These are phyloP conservation scores for Heloderma charlesbogerti DNA, from an alignment of 2,113 vertebrate genomes.

Conservation along the genomic window DNA sequence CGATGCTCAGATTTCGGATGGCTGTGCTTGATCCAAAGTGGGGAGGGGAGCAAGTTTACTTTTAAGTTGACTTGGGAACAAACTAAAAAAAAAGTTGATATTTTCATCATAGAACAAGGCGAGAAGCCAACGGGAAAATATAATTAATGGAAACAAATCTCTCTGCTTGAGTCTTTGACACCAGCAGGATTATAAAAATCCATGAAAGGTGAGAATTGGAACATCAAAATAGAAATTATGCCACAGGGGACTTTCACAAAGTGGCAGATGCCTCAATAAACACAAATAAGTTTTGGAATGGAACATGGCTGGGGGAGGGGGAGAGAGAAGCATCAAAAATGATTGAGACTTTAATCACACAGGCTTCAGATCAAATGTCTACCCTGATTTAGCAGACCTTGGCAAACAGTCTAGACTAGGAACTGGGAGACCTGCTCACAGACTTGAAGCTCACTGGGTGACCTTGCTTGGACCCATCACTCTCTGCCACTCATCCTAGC, in stretches of 20 bases:
- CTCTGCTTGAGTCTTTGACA: constrained; percentile 21
- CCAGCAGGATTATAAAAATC: constrained; percentile 41
- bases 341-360: background rate
- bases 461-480: background rate
- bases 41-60: no score
- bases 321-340: constrained; percentile 14
- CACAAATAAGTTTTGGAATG: background rate
- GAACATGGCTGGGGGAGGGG: background rate
- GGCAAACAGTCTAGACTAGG: background rate
- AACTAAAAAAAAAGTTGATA: background rate
- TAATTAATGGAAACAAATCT: constrained; percentile 30
- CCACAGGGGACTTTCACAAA: background rate
- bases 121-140: background rate
- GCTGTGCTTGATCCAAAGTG: background rate
- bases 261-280: constrained; percentile 13
- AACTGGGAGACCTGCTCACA: background rate
- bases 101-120: background rate
- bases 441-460: background rate
- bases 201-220: constrained; percentile 24
- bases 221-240: constrained; percentile 14
- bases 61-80: background rate
- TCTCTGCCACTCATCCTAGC: background rate
- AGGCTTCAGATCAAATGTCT: background rate
- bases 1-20: background rate
- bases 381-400: background rate